Conservation (phyloP, 2,797 vertebrate genomes). For the Cottoperca gobio region DNA sequence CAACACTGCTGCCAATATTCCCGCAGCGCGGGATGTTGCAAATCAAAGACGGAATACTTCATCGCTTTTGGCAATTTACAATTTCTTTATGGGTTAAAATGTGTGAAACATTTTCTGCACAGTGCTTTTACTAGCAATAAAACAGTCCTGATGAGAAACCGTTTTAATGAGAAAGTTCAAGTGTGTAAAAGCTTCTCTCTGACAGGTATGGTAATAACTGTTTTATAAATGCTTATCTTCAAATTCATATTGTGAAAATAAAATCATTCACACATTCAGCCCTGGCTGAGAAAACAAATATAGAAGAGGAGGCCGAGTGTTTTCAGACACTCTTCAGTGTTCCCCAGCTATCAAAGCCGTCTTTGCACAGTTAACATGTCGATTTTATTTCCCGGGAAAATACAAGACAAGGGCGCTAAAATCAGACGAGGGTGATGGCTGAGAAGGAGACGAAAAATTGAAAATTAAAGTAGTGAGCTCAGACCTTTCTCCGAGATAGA, state of each 20-base stretch:
- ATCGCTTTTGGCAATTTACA: slow-evolving; percentile 44
- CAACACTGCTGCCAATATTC: slow-evolving; percentile 31
- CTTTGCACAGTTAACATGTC: slow-evolving; percentile 17
- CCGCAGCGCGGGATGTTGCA: slow-evolving; percentile 29
- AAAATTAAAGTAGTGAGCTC: neutral
- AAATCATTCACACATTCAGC: neutral
- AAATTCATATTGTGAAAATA: neutral
- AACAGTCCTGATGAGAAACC: slow-evolving; percentile 23
- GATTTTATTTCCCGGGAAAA: slow-evolving; percentile 10
- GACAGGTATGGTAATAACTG: neutral
- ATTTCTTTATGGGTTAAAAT: slow-evolving; percentile 42
- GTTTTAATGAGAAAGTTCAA: slow-evolving; percentile 31
- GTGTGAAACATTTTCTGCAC: slow-evolving; percentile 14
- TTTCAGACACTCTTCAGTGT: slow-evolving; percentile 4
- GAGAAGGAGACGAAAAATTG: neutral
- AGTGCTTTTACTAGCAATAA: slow-evolving; percentile 12
- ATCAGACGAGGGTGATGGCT: neutral
- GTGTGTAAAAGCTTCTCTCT: neutral
- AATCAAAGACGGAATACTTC: slow-evolving; percentile 34
- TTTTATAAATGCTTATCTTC: neutral
- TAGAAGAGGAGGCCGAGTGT: neutral
- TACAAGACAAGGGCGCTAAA: slow-evolving; percentile 27
- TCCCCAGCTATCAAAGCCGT: neutral
- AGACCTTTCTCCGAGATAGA: too few species aligned
- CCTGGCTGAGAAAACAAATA: neutral